Evolutionary conservation across 2,797 vertebrate genomes (phyloP).

Genomic region (Chaunax sp.): DNA sequence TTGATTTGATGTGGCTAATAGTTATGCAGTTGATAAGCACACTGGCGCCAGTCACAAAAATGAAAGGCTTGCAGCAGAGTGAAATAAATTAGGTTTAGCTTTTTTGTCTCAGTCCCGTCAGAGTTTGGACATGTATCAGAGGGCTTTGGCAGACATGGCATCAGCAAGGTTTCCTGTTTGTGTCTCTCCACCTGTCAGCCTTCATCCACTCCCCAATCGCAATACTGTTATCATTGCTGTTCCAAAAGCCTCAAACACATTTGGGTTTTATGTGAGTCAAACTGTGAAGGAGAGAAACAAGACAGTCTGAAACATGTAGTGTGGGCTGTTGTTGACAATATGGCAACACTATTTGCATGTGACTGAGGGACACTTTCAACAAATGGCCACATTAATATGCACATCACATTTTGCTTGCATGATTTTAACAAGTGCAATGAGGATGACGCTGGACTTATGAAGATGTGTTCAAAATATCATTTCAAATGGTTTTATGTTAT

Average conservation of each 20-base stretch:
- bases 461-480: neutral
- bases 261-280: slow-evolving; percentile 50
- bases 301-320: slow-evolving; percentile 22
- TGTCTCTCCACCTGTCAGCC: slow-evolving; percentile 74
- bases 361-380: slow-evolving; percentile 8
- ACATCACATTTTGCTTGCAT: neutral
- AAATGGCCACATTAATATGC: slow-evolving; percentile 15
- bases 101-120: slow-evolving; percentile 68
- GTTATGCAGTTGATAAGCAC: slow-evolving; percentile 78
- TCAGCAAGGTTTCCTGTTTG: slow-evolving; percentile 66
- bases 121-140: slow-evolving; percentile 69
- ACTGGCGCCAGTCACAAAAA: slow-evolving; percentile 73
- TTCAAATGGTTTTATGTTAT: neutral
- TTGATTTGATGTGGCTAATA: slow-evolving; percentile 82
- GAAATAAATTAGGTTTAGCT: slow-evolving; percentile 73
- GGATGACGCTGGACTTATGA: neutral
- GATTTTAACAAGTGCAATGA: neutral
- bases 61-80: slow-evolving; percentile 66
- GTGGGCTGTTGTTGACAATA: slow-evolving; percentile 29
- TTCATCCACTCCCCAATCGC: slow-evolving; percentile 58
- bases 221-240: slow-evolving; percentile 57
- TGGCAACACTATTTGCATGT: slow-evolving; percentile 2
- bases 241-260: slow-evolving; percentile 44
- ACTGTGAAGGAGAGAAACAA: slow-evolving; percentile 36
- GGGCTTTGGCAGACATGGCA: slow-evolving; percentile 60